Conservation (phyloP, 2,797 vertebrate genomes). For the Chloroceryle inda region DNA sequence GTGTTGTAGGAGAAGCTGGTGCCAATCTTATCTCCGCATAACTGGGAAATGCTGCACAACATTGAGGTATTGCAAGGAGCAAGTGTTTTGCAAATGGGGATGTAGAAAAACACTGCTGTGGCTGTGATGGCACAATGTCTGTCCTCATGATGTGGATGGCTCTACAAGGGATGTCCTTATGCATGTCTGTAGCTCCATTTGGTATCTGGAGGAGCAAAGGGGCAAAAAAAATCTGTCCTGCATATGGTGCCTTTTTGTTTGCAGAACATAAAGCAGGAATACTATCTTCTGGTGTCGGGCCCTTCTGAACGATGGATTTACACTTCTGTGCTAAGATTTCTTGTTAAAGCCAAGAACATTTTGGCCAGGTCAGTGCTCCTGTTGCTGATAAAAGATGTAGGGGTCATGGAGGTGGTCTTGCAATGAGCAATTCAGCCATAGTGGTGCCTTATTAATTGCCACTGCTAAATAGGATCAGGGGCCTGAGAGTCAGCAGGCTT, state of each 20-base stretch:
- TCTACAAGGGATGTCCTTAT: not conserved
- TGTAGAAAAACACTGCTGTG: not conserved
- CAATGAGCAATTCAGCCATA: not conserved
- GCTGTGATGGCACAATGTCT: accelerated
- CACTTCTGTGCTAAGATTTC: not conserved
- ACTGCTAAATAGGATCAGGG: not conserved
- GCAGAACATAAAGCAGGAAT: not conserved
- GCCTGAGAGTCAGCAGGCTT: not conserved
- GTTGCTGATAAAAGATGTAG: not conserved
- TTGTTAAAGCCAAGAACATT: not conserved
- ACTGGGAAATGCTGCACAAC: not conserved
- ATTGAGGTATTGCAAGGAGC: not conserved
- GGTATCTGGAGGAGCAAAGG: not conserved
- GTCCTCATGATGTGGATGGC: not conserved
- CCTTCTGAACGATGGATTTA: not conserved
- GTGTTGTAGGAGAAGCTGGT: not conserved
- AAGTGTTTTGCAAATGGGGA: not conserved
- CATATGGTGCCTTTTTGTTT: not conserved
- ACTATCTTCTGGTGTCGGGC: not conserved
- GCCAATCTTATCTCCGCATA: not conserved
- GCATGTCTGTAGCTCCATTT: accelerated
- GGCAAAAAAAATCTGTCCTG: not conserved
- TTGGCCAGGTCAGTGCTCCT: not conserved
- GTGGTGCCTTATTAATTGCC: constrained; percentile 9
- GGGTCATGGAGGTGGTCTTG: not conserved